Evolutionary conservation across 2,888 invertebrate genomes (phyloP).

Genomic region (Antitype chi): DNA sequence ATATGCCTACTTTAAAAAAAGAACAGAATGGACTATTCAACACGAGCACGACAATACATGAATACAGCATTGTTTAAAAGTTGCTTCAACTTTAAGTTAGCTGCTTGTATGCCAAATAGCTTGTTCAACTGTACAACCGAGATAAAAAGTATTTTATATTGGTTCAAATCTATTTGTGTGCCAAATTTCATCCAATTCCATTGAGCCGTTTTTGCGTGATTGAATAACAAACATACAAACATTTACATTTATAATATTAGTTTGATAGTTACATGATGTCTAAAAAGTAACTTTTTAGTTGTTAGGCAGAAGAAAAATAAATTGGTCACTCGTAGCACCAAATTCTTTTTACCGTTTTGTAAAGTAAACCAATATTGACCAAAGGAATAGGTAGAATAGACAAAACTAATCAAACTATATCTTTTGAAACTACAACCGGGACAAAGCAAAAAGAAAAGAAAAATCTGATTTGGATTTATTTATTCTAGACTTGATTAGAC

Average conservation of each 20-base stretch:
- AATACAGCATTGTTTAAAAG: too few species aligned
- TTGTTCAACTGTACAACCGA: too few species aligned
- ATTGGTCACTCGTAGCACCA: background rate
- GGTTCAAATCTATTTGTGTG: too few species aligned
- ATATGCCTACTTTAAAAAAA: too few species aligned
- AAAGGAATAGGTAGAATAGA: background rate
- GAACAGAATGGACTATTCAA: too few species aligned
- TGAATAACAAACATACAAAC: too few species aligned
- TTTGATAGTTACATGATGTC: background rate
- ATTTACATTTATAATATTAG: background rate
- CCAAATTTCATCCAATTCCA: too few species aligned
- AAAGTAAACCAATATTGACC: background rate
- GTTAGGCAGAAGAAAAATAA: background rate
- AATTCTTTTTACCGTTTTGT: background rate
- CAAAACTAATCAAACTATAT: conserved; percentile 15
- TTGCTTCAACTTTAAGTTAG: too few species aligned
- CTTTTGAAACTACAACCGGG: background rate
- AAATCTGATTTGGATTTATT: conserved; percentile 35
- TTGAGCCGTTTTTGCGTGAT: too few species aligned
- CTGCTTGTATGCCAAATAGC: too few species aligned
- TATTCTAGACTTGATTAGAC: conserved; percentile 33
- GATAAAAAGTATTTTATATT: too few species aligned
- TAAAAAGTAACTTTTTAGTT: background rate
- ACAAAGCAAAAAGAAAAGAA: conserved; percentile 11
- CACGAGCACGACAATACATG: too few species aligned